Base-by-base conservation (phyloP, 2,113 vertebrate species). In the Heloderma charlesbogerti region DNA sequence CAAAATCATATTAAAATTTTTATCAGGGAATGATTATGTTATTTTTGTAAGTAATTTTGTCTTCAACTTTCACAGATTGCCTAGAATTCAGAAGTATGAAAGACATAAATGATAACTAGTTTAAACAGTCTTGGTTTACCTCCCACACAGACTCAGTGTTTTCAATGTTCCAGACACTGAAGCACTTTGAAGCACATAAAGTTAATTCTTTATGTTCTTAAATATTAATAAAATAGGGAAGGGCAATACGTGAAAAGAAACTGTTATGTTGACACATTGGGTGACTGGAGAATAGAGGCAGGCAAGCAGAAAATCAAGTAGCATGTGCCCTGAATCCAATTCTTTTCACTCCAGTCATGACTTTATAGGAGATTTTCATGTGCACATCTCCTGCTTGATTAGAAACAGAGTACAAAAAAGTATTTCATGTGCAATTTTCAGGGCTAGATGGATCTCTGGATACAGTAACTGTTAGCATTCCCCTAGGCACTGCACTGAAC, bases 1-100 rank as follows among this genome's bases (percentile, higher is more conserved):
- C 57, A 88, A 0, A 90, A 92, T 89, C 92, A 88, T 0, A 90
- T 88, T 91, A 85, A 34, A n/a, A 84, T 80, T 90, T 94, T 94
- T 74, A 91, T 16, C 89, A 45, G 87, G 20, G 74, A 12, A 83
- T 34, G 1, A 74, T 69, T 90, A 60, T 7, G 45, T 9, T 88
- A 83, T 91, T 92, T 94, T 92, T 85, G 90, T 88, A 91, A 92
- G 86, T n/a, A 78, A 63, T 89, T 94, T 90, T 94, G 83, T 57
- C 88, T 90, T 60, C 18, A 78, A 71, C 89, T n/a, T 63, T 88
- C 31, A 79, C 0, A 67, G 3, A 37, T 43, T 78, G 48, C 22
- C 71, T 75, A 89, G 3, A 87, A 92, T 91, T 3, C n/a, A 43
- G 63, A 85, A 89, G 82, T 77, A 81, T 29, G 7, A 29, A 54